Conservation (phyloP, 2,888 invertebrate genomes). For the Morpho achilles region DNA sequence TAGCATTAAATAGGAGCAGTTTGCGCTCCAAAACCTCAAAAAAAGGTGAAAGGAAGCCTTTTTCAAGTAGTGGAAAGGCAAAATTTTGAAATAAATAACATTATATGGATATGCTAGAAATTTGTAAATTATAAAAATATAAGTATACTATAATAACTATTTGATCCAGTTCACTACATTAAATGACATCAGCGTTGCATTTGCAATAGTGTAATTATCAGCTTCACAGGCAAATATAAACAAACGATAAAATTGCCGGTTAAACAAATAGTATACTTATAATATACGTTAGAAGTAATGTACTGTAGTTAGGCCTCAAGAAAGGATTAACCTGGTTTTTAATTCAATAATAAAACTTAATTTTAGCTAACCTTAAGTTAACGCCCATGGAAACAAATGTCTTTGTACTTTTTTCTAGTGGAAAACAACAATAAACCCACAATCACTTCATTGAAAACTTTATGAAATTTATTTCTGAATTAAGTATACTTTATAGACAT, state of each 20-base stretch:
- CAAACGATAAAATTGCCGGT: neutral
- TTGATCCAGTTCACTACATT: too few relatives aligned
- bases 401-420: slow-evolving; percentile 38
- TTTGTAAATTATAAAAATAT: too few relatives aligned
- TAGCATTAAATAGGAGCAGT: too few relatives aligned
- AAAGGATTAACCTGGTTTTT: slow-evolving; percentile 50
- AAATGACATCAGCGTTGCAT: too few relatives aligned
- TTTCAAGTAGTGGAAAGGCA: too few relatives aligned
- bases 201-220: too few relatives aligned
- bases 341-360: slow-evolving; percentile 65
- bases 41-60: too few relatives aligned
- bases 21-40: too few relatives aligned
- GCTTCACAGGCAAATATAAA: neutral
- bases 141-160: too few relatives aligned
- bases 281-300: neutral
- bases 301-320: slow-evolving; percentile 29
- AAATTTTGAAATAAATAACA: too few relatives aligned
- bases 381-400: slow-evolving; percentile 68
- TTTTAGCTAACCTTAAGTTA: slow-evolving; percentile 67
- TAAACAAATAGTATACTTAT: neutral
- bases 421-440: slow-evolving; percentile 38
- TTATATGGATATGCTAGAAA: too few relatives aligned
- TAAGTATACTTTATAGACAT: neutral
- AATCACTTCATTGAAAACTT: slow-evolving; percentile 7
- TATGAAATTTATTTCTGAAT: slow-evolving; percentile 17